phyloP scores from a whole-genome alignment of 2,113 vertebrate species.

The Enhydra lutris region DNA sequence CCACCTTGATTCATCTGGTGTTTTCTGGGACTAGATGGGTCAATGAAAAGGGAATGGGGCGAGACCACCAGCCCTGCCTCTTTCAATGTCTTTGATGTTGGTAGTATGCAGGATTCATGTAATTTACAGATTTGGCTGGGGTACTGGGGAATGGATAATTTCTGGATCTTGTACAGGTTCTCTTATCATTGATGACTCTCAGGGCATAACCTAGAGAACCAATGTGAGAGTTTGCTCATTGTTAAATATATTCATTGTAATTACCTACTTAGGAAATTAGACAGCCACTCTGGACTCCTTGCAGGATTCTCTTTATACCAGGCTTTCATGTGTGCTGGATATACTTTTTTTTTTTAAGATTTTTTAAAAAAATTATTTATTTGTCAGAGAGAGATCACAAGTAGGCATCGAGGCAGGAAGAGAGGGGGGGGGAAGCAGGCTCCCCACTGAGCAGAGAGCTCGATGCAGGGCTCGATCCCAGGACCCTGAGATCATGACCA shows the following conservation, averaged over 20 bases:
- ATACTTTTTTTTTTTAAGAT: not conserved
- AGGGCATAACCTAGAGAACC: not conserved
- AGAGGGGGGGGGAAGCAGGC: too few relatives aligned
- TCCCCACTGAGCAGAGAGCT: too few relatives aligned
- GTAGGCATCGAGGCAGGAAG: too few relatives aligned
- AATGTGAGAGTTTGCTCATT: not conserved
- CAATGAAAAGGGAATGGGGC: slow-evolving; percentile 32
- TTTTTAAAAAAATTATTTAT: too few relatives aligned
- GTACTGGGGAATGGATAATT: not conserved
- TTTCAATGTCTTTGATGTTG: slow-evolving; percentile 8
- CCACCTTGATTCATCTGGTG: not conserved
- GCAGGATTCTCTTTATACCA: not conserved
- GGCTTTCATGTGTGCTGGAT: not conserved
- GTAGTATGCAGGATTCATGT: not conserved
- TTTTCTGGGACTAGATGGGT: not conserved
- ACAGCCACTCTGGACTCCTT: not conserved
- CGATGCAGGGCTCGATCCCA: too few relatives aligned
- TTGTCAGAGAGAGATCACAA: too few relatives aligned
- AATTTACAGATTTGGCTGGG: not conserved
- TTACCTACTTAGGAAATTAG: not conserved
- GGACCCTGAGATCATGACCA: too few relatives aligned
- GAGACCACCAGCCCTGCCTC: not conserved
- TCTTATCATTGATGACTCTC: not conserved
- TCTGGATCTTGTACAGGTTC: not conserved
- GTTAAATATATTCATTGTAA: not conserved